Evolutionary conservation across 2,797 vertebrate genomes (phyloP), one percentile per base, ranked within the genome.

Genomic region (Echiichthys vipera): DNA sequence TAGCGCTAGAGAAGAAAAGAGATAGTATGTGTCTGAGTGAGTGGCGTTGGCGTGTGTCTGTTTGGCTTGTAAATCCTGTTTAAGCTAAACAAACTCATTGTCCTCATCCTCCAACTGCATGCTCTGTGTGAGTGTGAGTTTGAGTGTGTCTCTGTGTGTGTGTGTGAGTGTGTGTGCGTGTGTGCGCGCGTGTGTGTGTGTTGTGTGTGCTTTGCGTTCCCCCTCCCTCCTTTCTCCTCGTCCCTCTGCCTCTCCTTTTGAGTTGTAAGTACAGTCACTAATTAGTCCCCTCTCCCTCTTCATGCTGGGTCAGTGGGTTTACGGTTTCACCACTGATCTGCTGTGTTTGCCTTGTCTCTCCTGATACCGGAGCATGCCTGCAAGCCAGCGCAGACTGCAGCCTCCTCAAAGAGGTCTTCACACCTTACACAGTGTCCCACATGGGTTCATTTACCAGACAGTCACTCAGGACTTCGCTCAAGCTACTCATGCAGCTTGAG

Each of bases 61-160:
- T 93, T 94, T 92, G 89, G 83, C 87, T 93, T 91, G 89, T 91
- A 93, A 94, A 95, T 94, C 91, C 92, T 88, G 90, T 92, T 94
- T 90, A 92, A 94, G 92, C 91, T 93, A 93, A 94, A 93, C 92
- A 94, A 94, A 94, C 91, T 94, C 89, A 93, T 94, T 92, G 91
- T 93, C 87, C 88, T 90, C 84, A 88, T 92, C 89, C 85, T 88
- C 88, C 88, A 91, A 92, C 90, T 91, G 90, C 37, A 66, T 80
- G 74, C 80, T 85, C 29, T 65, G 43, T 71, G 56, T 67, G 15
- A 71, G 24, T 64, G n/a, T n/a, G n/a, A n/a, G n/a, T n/a, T n/a
- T n/a, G n/a, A n/a, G n/a, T n/a, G n/a, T n/a, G n/a, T n/a, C n/a
- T n/a, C n/a, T n/a, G n/a, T n/a, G n/a, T n/a, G n/a, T n/a, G n/a